Evolutionary conservation across 2,888 invertebrate species (phyloP), one percentile per base, ranked within the genome.

Genomic region (Meganola albula): DNA sequence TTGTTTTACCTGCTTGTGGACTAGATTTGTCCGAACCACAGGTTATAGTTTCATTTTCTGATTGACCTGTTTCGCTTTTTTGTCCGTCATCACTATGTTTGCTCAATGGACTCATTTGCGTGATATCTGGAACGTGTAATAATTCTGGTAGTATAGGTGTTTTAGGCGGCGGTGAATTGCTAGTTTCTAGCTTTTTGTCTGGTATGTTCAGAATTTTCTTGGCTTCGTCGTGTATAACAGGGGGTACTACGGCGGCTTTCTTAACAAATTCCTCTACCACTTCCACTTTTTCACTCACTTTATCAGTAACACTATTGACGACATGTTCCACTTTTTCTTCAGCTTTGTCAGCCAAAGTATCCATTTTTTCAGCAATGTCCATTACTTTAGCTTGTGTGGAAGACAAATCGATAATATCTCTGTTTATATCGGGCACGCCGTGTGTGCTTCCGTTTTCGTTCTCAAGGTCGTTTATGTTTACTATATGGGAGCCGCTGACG

Each of bases 401-500:
- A 34, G 55, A 31, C 11, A 50, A 40, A 42, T 62, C 59, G 29
- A 56, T 58, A 34, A 66, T 64, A 40, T 75, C 71, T 42, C 63
- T 66, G 37, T 63, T 69, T 45, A 76, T 58, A 37, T 80, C 78
- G 33, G 63, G 54, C 35, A 73, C 49, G 37, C 64, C 75, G 47
- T 75, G 74, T 49, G 64, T 68, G 49, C 72, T 75, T 41, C 63
- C 66, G 37, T 64, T 76, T 50, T 76, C 77, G 41, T 60, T 64
- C 40, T 77, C 79, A 63, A 86, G 75, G 67, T 86, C 85, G 51
- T 87, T 86, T 53, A 87, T 86, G 67, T 84, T 77, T 66, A 84
- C 76, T 37, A 87, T 86, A 44, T 86, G 86, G 14, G 86, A 85
- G 42, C 80, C 86, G 43, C 85, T 86, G 32, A 86, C 86, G 56